These are phyloP conservation scores for Caenorhabditis wallacei DNA, from an alignment of 2,888 invertebrate species.

Conservation along the genomic window DNA sequence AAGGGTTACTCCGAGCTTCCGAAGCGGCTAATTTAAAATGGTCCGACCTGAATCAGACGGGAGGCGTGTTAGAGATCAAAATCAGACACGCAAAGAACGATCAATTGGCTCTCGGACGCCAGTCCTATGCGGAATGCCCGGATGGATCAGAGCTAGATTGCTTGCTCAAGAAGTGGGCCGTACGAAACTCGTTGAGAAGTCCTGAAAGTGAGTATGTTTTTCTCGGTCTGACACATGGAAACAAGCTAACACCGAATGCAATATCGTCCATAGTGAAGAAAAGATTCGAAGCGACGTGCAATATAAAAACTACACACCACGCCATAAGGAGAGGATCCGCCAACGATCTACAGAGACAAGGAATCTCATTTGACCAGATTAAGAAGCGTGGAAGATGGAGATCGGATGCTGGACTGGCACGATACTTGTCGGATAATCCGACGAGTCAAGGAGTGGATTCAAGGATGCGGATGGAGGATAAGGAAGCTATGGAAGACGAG, in stretches of 20 bases:
- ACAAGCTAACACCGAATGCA: neutral
- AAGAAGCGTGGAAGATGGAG: no score
- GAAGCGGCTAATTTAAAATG: neutral
- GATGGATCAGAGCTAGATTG: neutral
- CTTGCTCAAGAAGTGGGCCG: neutral
- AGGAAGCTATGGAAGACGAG: no score
- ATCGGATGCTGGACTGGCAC: no score
- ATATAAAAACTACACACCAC: neutral
- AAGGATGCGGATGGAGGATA: no score
- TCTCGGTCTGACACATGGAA: neutral
- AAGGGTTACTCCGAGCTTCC: neutral
- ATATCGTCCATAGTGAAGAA: neutral
- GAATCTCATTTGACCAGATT: neutral
- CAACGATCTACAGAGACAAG: neutral
- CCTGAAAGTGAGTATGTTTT: neutral
- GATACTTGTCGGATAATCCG: no score
- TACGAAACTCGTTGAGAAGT: neutral
- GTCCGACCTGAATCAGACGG: neutral
- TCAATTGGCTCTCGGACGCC: neutral
- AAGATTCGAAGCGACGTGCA: neutral
- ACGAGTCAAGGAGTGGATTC: no score
- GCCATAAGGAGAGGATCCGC: neutral
- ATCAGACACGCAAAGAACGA: neutral
- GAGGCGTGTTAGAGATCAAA: neutral
- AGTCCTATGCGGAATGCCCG: neutral